A percentile compares a stretch with the other conserved stretches of the same genome.
These are phyloP conservation scores for Pseudomyrmex dendroicus DNA, from an alignment of 1,140 invertebrate species.

Conservation along the genomic window DNA sequence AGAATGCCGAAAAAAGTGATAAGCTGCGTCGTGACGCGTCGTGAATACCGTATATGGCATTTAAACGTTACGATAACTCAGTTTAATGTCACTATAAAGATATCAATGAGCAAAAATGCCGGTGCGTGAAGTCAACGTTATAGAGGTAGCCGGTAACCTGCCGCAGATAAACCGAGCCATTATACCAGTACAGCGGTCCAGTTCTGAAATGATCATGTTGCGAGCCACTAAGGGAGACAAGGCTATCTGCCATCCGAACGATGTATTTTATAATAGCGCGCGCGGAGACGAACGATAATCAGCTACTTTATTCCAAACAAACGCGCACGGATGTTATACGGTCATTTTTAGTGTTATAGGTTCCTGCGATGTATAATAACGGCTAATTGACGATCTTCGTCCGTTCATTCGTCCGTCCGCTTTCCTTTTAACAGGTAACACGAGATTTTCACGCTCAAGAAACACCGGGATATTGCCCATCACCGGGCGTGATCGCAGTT, in stretches of 20 bases:
- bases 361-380: constrained; percentile 43
- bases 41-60: constrained; percentile 62
- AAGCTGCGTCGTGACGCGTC: constrained; percentile 65
- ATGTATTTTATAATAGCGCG: constrained; percentile 64
- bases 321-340: constrained; percentile 42
- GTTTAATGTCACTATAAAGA: constrained; percentile 68
- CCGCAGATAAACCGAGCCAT: constrained; percentile 65
- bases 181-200: constrained; percentile 60
- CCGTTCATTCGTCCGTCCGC: constrained; percentile 12
- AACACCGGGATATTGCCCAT: constrained; percentile 38
- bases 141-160: constrained; percentile 36
- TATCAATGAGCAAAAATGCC: constrained; percentile 68
- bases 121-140: constrained; percentile 21
- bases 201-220: constrained; percentile 66
- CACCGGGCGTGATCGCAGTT: neutral
- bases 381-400: constrained; percentile 25
- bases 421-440: neutral
- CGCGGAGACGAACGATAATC: constrained; percentile 57
- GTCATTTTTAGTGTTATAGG: constrained; percentile 30
- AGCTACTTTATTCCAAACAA: constrained; percentile 55
- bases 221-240: constrained; percentile 56
- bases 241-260: constrained; percentile 43
- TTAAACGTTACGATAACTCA: constrained; percentile 67
- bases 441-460: neutral
- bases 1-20: constrained; percentile 22